Percentiles rank a stretch among this genome's conserved stretches.
Evolutionary conservation across 2,113 vertebrate genomes (phyloP).

Genomic region (Meleagris gallopavo): DNA sequence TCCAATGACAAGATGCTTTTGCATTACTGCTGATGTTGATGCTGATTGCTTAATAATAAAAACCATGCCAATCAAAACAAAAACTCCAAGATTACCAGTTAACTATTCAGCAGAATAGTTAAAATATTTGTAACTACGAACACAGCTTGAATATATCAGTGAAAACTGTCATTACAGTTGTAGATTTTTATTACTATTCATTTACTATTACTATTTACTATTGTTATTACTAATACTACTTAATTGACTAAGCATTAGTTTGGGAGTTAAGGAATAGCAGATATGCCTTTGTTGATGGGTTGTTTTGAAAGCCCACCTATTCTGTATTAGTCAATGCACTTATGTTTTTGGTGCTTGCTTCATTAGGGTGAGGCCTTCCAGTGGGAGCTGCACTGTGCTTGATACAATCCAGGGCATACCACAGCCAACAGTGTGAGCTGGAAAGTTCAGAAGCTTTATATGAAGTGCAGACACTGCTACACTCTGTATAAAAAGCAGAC

Average conservation of each 20-base stretch:
- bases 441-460: background rate
- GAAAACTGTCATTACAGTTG: background rate
- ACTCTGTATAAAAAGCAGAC: background rate
- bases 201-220: no score
- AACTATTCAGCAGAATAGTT: background rate
- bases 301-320: background rate
- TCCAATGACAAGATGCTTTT: background rate
- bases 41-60: background rate
- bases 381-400: rapidly evolving
- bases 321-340: background rate
- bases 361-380: rapidly evolving
- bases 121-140: background rate
- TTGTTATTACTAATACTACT: no score
- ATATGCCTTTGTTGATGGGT: background rate
- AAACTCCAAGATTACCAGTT: background rate
- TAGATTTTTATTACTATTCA: background rate
- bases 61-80: background rate
- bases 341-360: background rate
- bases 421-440: background rate
- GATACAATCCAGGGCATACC: background rate
- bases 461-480: background rate
- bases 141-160: background rate
- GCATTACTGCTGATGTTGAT: background rate
- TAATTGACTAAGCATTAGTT: background rate
- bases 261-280: background rate